These are phyloP conservation scores for Anolis apletophallus DNA, from an alignment of 2,797 vertebrate species.

Conservation along the genomic window DNA sequence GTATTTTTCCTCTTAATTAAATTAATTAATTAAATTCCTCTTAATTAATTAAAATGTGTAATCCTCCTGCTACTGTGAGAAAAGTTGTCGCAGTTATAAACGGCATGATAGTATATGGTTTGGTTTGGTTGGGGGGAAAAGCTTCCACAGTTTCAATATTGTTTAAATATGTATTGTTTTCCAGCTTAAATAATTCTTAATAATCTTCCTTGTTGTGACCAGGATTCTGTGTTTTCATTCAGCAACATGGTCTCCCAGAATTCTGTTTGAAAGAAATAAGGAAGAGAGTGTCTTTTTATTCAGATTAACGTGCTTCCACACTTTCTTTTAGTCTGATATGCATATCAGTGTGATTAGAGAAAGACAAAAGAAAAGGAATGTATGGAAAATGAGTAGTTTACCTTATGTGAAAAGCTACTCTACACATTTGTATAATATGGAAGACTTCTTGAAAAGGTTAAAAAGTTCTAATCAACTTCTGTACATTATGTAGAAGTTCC, in stretches of 20 bases:
- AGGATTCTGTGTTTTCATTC: conserved; percentile 66
- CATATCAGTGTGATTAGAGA: conserved; percentile 56
- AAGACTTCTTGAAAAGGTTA: conserved; percentile 87
- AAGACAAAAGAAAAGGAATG: conserved; percentile 43
- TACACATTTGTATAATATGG: conserved; percentile 71
- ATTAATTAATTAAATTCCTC: too few species aligned
- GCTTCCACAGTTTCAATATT: conserved; percentile 60
- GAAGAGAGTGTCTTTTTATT: conserved; percentile 56
- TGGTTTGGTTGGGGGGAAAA: conserved; percentile 50
- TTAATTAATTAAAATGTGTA: too few species aligned
- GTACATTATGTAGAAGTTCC: conserved; percentile 99
- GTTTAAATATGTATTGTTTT: conserved; percentile 72
- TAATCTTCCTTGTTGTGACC: conserved; percentile 58
- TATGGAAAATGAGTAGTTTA: conserved; percentile 62
- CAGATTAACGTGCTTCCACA: conserved; percentile 36
- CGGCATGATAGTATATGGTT: conserved; percentile 53
- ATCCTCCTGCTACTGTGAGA: conserved; percentile 53
- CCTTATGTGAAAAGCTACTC: conserved; percentile 70
- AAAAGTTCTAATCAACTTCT: conserved; percentile 95
- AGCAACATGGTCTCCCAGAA: conserved; percentile 16
- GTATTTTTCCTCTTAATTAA: too few species aligned
- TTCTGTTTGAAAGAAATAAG: neutral
- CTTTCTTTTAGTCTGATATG: conserved; percentile 55
- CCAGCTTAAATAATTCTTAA: conserved; percentile 68
- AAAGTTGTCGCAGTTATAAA: conserved; percentile 55